phyloP scores from a whole-genome alignment of 2,888 invertebrate genomes.

The Iselma pallidipennis region DNA sequence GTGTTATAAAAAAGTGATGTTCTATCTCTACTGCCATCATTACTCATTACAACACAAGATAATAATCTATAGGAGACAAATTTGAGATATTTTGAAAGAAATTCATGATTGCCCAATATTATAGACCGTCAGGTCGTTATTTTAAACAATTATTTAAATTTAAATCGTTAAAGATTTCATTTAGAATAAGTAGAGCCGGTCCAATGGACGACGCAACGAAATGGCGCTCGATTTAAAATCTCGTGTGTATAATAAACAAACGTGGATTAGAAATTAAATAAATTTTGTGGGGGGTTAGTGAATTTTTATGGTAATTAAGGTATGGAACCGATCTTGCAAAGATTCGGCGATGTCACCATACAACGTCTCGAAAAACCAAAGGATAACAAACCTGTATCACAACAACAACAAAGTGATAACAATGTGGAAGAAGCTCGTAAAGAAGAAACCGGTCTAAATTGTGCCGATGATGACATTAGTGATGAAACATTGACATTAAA shows the following conservation, averaged over 20 bases:
- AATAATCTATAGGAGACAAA: background rate
- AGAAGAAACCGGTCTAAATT: conserved; percentile 27
- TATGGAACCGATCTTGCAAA: conserved; percentile 62
- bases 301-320: conserved; percentile 26
- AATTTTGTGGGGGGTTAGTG: background rate
- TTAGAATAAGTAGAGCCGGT: conserved; percentile 34
- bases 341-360: conserved; percentile 65
- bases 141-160: conserved; percentile 6
- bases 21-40: background rate
- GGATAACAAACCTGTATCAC: conserved; percentile 39
- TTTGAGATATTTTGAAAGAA: background rate
- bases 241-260: conserved; percentile 42
- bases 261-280: conserved; percentile 3
- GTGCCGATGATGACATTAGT: conserved; percentile 41
- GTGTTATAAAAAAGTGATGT: background rate
- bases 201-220: conserved; percentile 28
- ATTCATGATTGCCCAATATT: background rate
- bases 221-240: conserved; percentile 47
- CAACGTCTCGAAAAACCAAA: conserved; percentile 57
- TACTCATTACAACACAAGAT: conserved; percentile 9
- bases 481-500: conserved; percentile 38
- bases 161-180: conserved; percentile 10
- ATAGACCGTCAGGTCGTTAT: background rate
- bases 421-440: conserved; percentile 37
- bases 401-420: conserved; percentile 31